Evolutionary conservation across 2,888 invertebrate genomes (phyloP).

Genomic region (Drosophila melanosoma): DNA sequence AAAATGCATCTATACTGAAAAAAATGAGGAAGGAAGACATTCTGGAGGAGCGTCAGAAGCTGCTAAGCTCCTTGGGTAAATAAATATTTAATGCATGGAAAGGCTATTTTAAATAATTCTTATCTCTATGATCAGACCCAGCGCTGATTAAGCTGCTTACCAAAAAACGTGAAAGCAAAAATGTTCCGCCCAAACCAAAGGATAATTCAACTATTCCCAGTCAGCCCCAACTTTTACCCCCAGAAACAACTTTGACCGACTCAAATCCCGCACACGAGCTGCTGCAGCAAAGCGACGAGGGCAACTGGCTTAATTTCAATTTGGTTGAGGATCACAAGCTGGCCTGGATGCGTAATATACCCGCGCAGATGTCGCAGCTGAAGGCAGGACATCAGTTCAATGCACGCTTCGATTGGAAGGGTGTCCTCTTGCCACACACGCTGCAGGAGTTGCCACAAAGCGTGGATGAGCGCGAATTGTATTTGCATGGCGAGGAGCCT

Average conservation of each 20-base stretch:
- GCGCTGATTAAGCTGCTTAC: constrained; percentile 71
- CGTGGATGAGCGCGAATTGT: constrained; percentile 87
- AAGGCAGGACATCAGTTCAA: constrained; percentile 89
- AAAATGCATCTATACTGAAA: constrained; percentile 89
- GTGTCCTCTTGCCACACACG: constrained; percentile 90
- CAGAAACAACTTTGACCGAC: constrained; percentile 36
- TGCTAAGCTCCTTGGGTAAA: constrained; percentile 86
- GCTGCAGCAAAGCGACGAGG: constrained; percentile 87
- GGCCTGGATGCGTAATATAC: constrained; percentile 92
- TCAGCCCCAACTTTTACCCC: not conserved
- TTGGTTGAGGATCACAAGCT: constrained; percentile 94
- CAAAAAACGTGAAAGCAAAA: constrained; percentile 63
- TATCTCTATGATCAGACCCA: constrained; percentile 68
- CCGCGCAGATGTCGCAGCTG: constrained; percentile 87
- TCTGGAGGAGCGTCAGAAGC: constrained; percentile 89
- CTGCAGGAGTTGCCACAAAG: constrained; percentile 82
- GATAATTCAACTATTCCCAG: not conserved
- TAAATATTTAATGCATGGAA: rapidly evolving
- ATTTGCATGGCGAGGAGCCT: constrained; percentile 97
- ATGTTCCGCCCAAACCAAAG: not conserved
- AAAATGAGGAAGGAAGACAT: constrained; percentile 91
- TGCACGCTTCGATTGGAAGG: constrained; percentile 93
- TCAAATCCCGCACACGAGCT: constrained; percentile 86
- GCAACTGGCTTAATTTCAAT: constrained; percentile 94
- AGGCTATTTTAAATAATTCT: not conserved